A percentile compares a stretch with the other conserved stretches of the same genome.
phyloP scores from a whole-genome alignment of 2,113 vertebrate species.

The Oryzias woworae region DNA sequence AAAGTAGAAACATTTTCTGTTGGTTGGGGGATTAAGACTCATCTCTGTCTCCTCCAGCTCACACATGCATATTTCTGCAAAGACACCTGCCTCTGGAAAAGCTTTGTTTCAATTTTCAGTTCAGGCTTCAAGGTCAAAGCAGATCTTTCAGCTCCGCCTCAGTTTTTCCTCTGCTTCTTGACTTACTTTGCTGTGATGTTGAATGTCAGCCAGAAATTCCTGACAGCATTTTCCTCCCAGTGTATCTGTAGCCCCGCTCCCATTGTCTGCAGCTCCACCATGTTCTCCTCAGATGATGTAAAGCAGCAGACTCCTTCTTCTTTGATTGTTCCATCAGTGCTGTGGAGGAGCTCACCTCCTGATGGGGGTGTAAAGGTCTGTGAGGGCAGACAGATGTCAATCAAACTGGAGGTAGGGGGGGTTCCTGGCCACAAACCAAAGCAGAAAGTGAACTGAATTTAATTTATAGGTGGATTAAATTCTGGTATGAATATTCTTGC shows the following conservation, averaged over 20 bases:
- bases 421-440: conserved; percentile 38
- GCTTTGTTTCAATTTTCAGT: conserved; percentile 52
- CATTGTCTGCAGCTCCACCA: conserved; percentile 17
- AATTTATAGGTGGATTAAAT: too few species aligned
- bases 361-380: conserved; percentile 13
- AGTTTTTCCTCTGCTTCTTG: background rate
- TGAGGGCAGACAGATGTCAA: conserved; percentile 16
- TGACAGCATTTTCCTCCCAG: conserved; percentile 30
- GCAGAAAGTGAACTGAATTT: conserved; percentile 1
- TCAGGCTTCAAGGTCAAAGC: conserved; percentile 45
- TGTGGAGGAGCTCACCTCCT: background rate
- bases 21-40: too few species aligned
- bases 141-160: conserved; percentile 4
- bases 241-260: conserved; percentile 21
- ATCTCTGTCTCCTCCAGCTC: too few species aligned
- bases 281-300: conserved; percentile 12
- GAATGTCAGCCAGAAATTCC: background rate
- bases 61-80: too few species aligned
- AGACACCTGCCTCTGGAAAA: conserved; percentile 14
- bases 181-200: conserved; percentile 5
- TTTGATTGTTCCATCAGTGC: background rate
- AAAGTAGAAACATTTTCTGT: too few species aligned
- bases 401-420: conserved; percentile 14
- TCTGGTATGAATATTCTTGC: too few species aligned
- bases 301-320: background rate